phyloP scores from a whole-genome alignment of 1,140 invertebrate genomes.

The Asbolus verrucosus region DNA sequence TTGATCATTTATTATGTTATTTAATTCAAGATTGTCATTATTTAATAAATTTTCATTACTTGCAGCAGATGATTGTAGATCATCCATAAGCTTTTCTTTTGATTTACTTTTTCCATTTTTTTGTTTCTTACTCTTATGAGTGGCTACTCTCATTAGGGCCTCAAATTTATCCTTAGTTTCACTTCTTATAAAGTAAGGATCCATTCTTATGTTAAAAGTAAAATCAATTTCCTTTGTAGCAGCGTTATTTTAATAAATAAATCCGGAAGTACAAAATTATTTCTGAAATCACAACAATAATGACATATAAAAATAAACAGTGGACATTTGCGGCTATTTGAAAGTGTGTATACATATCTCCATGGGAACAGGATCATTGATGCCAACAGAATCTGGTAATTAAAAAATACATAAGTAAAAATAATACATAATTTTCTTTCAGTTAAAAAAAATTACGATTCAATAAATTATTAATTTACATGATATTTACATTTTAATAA shows the following conservation, averaged over 20 bases:
- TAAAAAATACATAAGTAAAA: too few species aligned
- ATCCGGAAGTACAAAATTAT: too few species aligned
- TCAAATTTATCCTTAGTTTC: conserved; percentile 56
- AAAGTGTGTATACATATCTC: conserved; percentile 6
- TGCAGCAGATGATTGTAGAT: not conserved
- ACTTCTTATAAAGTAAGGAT: conserved; percentile 47
- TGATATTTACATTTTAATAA: too few species aligned
- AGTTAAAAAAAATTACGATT: too few species aligned
- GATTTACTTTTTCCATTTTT: conserved; percentile 19
- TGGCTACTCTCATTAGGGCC: conserved; percentile 47
- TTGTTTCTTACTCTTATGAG: conserved; percentile 35
- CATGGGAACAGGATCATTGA: too few species aligned
- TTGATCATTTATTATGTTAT: not conserved
- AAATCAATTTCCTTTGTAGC: not conserved
- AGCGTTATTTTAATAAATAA: conserved; percentile 8
- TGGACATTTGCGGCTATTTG: too few species aligned
- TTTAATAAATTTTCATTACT: conserved; percentile 14
- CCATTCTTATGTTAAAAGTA: too few species aligned
- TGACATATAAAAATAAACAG: too few species aligned
- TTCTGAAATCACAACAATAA: too few species aligned
- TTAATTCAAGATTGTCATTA: conserved; percentile 12
- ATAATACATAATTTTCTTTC: too few species aligned
- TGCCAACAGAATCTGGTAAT: too few species aligned
- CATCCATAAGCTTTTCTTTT: conserved; percentile 15
- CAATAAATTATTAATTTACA: too few species aligned